Base-by-base conservation (phyloP, 2,888 invertebrate genomes). In the Sphaerophoria rueppellii region DNA sequence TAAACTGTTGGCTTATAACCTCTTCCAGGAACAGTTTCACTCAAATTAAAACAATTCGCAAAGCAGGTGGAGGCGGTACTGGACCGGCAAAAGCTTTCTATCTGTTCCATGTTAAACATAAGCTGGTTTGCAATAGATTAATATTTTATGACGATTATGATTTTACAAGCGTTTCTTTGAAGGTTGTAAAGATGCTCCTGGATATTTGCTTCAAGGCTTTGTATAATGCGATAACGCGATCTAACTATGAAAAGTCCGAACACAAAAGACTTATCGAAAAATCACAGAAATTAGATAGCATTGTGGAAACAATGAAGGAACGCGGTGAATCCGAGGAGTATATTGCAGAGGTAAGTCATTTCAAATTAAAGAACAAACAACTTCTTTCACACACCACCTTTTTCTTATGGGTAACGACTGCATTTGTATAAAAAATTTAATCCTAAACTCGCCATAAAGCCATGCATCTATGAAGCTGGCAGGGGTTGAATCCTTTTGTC, bases 211-310 rank as follows among this genome's bases (percentile, higher is more conserved):
- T 95, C 89, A 95, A 96, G 90, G 94, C 95, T 0, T 89, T 95
- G 35, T 95, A 93, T 88, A 96, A 96, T 90, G 93, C 94, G 4
- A 94, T 95, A 89, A 93, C 93, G 9, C 93, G 95, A 78, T 93
- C 95, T 24, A 94, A 94, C 79, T 93, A 94, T 88, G 95, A 95
- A 89, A 93, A 93, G 80, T 92, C 91, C 14, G 93, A 94, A 82
- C 95, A 97, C 91, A 95, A 95, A 89, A 94, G 97, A 12, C 94
- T 98, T 82, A 94, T 97, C 80, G 96, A 97, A 89, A 98, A 98
- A 92, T 96, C 97, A 88, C 95, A 96, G 88, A 94, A 97, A 89
- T 95, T 98, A 88, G 96, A 97, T 89, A 95, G 95, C 85, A 95
- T 98, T 63, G 94, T 95, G 78, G 95, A 95, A 89, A 95, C 95